Evolutionary conservation across 2,888 invertebrate species (phyloP).

Genomic region (Euspilapteryx auroguttella): DNA sequence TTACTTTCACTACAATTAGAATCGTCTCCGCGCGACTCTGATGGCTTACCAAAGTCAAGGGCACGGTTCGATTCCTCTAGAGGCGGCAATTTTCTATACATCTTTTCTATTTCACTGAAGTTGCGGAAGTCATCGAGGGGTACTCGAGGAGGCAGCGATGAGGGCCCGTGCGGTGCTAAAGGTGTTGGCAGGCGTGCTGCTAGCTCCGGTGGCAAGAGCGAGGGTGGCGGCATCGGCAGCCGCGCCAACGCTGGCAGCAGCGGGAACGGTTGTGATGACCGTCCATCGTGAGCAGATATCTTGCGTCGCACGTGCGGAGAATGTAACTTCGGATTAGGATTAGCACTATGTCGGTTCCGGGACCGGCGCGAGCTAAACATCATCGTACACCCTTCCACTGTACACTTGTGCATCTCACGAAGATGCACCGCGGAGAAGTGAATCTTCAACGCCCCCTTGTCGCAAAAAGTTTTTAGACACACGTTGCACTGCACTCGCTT

Average conservation of each 20-base stretch:
- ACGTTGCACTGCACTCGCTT: slow-evolving; percentile 97
- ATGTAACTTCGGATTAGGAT: slow-evolving; percentile 95
- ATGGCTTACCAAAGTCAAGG: slow-evolving; percentile 32
- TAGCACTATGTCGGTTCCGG: slow-evolving; percentile 93
- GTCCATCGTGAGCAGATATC: slow-evolving; percentile 91
- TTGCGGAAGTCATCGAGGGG: slow-evolving; percentile 49
- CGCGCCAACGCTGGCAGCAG: slow-evolving; percentile 71
- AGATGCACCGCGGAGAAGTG: slow-evolving; percentile 98
- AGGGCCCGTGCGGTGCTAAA: slow-evolving; percentile 22
- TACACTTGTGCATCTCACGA: slow-evolving; percentile 98
- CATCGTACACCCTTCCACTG: slow-evolving; percentile 97
- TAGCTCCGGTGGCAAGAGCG: slow-evolving; percentile 65
- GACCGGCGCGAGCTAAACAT: slow-evolving; percentile 96
- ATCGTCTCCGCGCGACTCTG: slow-evolving; percentile 25
- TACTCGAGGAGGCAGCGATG: slow-evolving; percentile 56
- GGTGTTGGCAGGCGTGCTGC: slow-evolving; percentile 38
- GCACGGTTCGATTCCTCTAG: slow-evolving; percentile 30
- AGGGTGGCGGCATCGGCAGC: slow-evolving; percentile 70
- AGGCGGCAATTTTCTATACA: slow-evolving; percentile 47
- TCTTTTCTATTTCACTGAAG: slow-evolving; percentile 57
- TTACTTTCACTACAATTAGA: slow-evolving; percentile 41
- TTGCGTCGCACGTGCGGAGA: slow-evolving; percentile 92
- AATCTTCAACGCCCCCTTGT: slow-evolving; percentile 97
- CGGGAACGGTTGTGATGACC: slow-evolving; percentile 81
- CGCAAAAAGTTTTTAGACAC: slow-evolving; percentile 97